Evolutionary conservation across 2,797 vertebrate species (phyloP).

Genomic region (Channallabes apus): DNA sequence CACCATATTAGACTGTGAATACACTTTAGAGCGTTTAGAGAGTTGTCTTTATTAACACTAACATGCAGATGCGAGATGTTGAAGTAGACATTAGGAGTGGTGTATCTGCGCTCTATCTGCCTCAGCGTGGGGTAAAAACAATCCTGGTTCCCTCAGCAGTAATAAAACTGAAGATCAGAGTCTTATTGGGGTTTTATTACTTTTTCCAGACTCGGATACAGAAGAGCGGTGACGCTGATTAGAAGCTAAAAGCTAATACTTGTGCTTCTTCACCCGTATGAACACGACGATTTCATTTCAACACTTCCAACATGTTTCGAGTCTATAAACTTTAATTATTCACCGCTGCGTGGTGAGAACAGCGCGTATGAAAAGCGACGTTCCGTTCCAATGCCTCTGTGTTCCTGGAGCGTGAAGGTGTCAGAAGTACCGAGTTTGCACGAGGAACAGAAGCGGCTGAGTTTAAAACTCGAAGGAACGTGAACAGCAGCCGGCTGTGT

Average conservation of each 20-base stretch:
- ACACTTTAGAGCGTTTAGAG: too few species aligned
- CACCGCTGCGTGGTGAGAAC: not conserved
- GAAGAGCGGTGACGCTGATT: not conserved
- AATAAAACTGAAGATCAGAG: not conserved
- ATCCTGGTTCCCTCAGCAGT: not conserved
- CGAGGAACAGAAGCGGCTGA: not conserved
- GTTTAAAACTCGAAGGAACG: not conserved
- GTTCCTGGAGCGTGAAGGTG: not conserved
- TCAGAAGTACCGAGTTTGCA: not conserved
- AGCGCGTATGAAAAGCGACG: not conserved
- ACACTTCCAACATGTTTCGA: not conserved
- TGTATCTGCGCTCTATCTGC: not conserved
- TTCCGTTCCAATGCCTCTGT: not conserved
- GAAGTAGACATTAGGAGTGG: not conserved
- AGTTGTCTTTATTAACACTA: not conserved
- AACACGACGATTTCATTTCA: not conserved
- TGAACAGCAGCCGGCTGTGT: not conserved
- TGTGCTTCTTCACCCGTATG: not conserved
- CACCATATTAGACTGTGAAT: not conserved
- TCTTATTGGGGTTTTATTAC: not conserved
- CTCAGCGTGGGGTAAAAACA: not conserved
- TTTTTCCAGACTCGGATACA: not conserved
- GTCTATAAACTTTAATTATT: not conserved
- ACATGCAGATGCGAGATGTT: not conserved
- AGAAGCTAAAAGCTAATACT: slow-evolving; percentile 1